Evolutionary conservation across 2,888 invertebrate species (phyloP), one percentile per base, ranked within the genome.

Genomic region (Aplocera efformata): DNA sequence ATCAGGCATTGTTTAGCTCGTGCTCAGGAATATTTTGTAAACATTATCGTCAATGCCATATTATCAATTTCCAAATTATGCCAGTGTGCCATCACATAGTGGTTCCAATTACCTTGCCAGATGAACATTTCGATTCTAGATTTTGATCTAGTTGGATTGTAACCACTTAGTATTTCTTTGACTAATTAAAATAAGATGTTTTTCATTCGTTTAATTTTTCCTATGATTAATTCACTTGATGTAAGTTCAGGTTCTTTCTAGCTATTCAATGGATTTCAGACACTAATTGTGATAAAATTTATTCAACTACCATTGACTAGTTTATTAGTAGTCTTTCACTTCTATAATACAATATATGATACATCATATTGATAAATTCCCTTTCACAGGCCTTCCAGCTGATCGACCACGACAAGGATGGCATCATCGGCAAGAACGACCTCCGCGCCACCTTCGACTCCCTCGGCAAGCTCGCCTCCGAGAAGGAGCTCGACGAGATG

Each of bases 321-420:
- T n/a, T n/a, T n/a, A n/a, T n/a, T n/a, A n/a, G n/a, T n/a, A n/a
- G n/a, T n/a, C n/a, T n/a, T n/a, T n/a, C n/a, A n/a, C n/a, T n/a
- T n/a, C n/a, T n/a, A n/a, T n/a, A n/a, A n/a, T n/a, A n/a, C n/a
- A n/a, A n/a, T n/a, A n/a, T n/a, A n/a, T n/a, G n/a, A n/a, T n/a
- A n/a, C n/a, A n/a, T n/a, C n/a, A n/a, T 9, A 24, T 20, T 8
- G 10, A n/a, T 7, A 3, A 6, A 3, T 49, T 11, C 32, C 49
- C 46, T 20, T 44, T 42, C 37, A 4, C 79, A 96, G 94, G 97
- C 95, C 75, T 97, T 97, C 94, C 94, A 94, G 89, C 93, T 97
- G 70, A 97, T 97, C 94, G 97, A 97, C 91, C 93, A 94, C 86
- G 96, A 97, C 91, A 97, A 97, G 89, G 97, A 97, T 79, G 96